Evolutionary conservation across 2,888 invertebrate species (phyloP), one percentile per base, ranked within the genome.

Genomic region (Cheilosia impressa): DNA sequence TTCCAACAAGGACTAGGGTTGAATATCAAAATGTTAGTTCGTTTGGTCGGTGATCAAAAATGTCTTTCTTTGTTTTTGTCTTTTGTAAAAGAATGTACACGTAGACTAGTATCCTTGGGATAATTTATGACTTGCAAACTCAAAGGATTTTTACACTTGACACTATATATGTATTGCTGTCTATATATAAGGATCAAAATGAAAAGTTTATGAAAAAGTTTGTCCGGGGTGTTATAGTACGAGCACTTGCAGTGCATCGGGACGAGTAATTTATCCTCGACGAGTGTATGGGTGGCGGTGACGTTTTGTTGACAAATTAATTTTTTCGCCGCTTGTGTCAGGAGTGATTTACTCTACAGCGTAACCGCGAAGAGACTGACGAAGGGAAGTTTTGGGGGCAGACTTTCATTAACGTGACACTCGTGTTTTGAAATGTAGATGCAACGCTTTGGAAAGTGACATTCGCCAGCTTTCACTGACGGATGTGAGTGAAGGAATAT

Each of bases 21-120:
- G 84, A 79, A 84, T 84, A 80, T 75, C 65, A 84, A 84, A 84
- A 75, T 84, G 58, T 77, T 77, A 81, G 75, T 81, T 82, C 71
- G 77, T 69, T 82, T 69, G 65, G 77, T 65, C 63, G 69, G 57
- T 71, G 76, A 77, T 71, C 82, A 77, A 77, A 76, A 77, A 72
- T 65, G 57, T 77, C 71, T 65, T 82, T 82, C 41, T 65, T 22
- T 45, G 53, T 10, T 43, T 43, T 34, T 3, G 60, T 22, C 22
- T 7, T 41, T 6, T 15, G 5, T 1, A 15, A 2, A 41, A 9
- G 38, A 15, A 66, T 17, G 10, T 43, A 38, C 57, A 45, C 60
- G 10, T 34, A 31, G 27, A 41, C 15, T 41, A 5, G 24, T 38
- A 10, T 55, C 53, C 52, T 69, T 57, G 22, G 58, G 38, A 71